phyloP scores from a whole-genome alignment of 2,797 vertebrate species.

The Rhinichthys osculus region DNA sequence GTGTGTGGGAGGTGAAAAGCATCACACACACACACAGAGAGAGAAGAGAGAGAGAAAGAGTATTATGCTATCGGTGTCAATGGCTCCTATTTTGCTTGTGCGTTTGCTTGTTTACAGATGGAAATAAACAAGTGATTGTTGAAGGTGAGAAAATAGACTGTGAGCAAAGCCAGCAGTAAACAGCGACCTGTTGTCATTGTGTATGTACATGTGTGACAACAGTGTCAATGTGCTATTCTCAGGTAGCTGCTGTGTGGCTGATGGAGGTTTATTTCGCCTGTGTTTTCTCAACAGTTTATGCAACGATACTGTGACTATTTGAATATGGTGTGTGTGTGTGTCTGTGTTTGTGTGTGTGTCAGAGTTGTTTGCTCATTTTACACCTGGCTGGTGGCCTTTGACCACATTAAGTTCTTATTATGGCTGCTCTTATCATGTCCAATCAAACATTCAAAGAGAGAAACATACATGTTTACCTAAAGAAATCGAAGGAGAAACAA shows the following conservation, averaged over 20 bases:
- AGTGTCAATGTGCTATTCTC: constrained; percentile 24
- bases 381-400: constrained; percentile 76
- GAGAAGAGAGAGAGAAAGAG: constrained; percentile 43
- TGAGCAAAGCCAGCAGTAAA: constrained; percentile 68
- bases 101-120: constrained; percentile 76
- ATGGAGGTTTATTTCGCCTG: constrained; percentile 21
- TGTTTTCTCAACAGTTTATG: constrained; percentile 34
- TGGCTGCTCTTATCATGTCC: constrained; percentile 76
- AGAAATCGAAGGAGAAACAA: neutral
- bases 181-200: constrained; percentile 52
- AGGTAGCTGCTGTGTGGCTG: constrained; percentile 8
- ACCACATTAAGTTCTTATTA: constrained; percentile 78
- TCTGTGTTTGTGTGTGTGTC: constrained; percentile 27
- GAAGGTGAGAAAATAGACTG: constrained; percentile 74
- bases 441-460: constrained; percentile 81
- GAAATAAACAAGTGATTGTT: constrained; percentile 79
- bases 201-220: constrained; percentile 25
- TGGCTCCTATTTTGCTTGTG: constrained; percentile 65
- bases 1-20: constrained; percentile 28
- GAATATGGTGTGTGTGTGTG: constrained; percentile 28
- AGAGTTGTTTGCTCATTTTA: constrained; percentile 54
- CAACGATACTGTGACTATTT: constrained; percentile 18
- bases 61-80: constrained; percentile 67
- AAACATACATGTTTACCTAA: constrained; percentile 2
- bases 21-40: constrained; percentile 21